phyloP scores from a whole-genome alignment of 2,797 vertebrate species.

The Loriculus beryllinus region DNA sequence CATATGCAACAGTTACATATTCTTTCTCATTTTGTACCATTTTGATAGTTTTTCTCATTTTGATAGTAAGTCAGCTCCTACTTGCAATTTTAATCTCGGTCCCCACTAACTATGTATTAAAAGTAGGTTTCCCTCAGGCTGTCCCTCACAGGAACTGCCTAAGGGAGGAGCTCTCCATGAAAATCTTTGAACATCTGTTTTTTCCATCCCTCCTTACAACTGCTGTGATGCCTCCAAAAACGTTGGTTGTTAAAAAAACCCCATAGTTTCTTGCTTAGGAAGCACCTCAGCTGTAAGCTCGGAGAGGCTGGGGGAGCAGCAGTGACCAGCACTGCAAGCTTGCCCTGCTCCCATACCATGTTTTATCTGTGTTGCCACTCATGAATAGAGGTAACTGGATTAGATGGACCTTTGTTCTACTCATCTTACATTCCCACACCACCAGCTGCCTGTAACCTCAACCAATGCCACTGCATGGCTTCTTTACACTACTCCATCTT shows the following conservation, averaged over 20 bases:
- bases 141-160: not conserved
- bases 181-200: not conserved
- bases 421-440: not conserved
- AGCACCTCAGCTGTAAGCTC: not conserved
- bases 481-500: not conserved
- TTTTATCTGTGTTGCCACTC: not conserved
- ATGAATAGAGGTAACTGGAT: not conserved
- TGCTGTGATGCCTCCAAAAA: not conserved
- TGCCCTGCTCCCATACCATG: not conserved
- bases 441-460: not conserved
- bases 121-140: not conserved
- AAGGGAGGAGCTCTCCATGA: not conserved
- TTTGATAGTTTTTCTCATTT: not conserved
- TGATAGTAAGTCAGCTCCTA: not conserved
- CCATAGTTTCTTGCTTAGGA: not conserved
- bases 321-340: fast-evolving
- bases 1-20: not conserved
- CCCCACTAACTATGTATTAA: not conserved
- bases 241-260: not conserved
- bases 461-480: fast-evolving
- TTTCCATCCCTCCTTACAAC: not conserved
- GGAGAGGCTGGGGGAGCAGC: not conserved
- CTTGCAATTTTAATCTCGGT: not conserved
- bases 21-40: not conserved
- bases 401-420: not conserved